Base-by-base conservation (phyloP, 2,797 vertebrate genomes). In the Aplochiton taeniatus region DNA sequence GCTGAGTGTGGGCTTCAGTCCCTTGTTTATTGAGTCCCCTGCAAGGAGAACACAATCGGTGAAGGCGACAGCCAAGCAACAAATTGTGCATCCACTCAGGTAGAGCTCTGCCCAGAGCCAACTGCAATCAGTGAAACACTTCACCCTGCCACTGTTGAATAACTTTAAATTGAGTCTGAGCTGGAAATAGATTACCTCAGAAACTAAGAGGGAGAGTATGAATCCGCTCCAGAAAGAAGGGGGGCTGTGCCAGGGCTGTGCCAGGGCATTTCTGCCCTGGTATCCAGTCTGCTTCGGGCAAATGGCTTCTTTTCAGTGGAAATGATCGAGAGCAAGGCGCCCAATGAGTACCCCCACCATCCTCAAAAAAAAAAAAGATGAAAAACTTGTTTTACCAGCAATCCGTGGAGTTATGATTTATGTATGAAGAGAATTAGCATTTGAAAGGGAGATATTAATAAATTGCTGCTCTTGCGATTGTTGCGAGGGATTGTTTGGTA, bases 391-490 rank as follows among this genome's bases (percentile, higher is more conserved):
- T 62, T 41, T 60, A 69, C 61, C 62, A 85, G 69, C 76, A 74
- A 85, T 75, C 87, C 85, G 83, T 72, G 68, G 74, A 86, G 79
- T 81, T 82, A 90, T 93, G 85, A 88, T 88, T 91, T 89, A 92
- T 92, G 87, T 72, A 92, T 92, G 84, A 87, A 77, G 69, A 5
- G 61, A 81, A 91, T 92, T 91, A 81, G 85, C 90, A 91, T 92
- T 91, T 91, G 83, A 92, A 92, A 92, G 88, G 63, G 79, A 75
- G 75, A 84, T 90, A 83, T 89, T 90, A 87, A 91, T 90, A 88
- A 86, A 80, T 81, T 61, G 72, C 71, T 80, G 80, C 82, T 72
- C 73, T 79, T 81, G 77, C 62, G 81, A 83, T 82, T 82, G 75
- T 61, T 66, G 75, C 56, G 45, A 67, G 69, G n/a, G 57, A 59